Evolutionary conservation across 2,113 vertebrate species (phyloP), one percentile per base, ranked within the genome.

Genomic region (Himantopus leucocephalus): DNA sequence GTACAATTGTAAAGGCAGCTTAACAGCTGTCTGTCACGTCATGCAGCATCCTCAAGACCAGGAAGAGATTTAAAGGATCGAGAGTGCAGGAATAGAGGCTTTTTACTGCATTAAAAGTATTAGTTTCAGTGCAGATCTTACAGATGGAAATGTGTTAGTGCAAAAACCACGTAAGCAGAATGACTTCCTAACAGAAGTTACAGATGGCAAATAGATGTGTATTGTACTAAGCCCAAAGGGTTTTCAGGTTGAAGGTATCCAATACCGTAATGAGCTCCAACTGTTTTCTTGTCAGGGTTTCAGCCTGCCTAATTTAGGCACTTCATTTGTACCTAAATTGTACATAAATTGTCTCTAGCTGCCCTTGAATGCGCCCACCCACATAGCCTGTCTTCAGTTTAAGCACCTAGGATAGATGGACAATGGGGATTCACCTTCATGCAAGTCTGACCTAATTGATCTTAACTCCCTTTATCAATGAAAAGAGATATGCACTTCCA

Each of bases 371-470:
- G 29, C 2, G 1, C 39, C 48, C 11, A 48, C 6, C 3, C 27
- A 39, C 27, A 10, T 3, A 72, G 48, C 29, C 34, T 48, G 43
- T 27, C 21, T 48, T 32, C n/a, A n/a, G 14, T 50, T 80, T 43
- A 84, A 66, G 35, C 18, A 56, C 2, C 14, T 43, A 32, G 80
- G 30, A 68, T 5, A 60, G 27, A 37, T 8, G 43, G 37, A 55
- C 7, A 37, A 23, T 8, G 37, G 14, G 7, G 17, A 50, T 52
- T 63, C 26, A 50, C 10, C 23, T 62, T 55, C 30, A 16, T 15
- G 19, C 15, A 63, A 67, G 43, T 8, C 14, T 59, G 37, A 90
- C 17, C 4, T 53, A 37, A 29, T 18, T 0, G 0, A 18, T 48
- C 43, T 48, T 34, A 64, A 39, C 6, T 89, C 32, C 24, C n/a